These are phyloP conservation scores for Nyctereutes procyonoides DNA, from an alignment of 2,113 vertebrate species.

Conservation along the genomic window DNA sequence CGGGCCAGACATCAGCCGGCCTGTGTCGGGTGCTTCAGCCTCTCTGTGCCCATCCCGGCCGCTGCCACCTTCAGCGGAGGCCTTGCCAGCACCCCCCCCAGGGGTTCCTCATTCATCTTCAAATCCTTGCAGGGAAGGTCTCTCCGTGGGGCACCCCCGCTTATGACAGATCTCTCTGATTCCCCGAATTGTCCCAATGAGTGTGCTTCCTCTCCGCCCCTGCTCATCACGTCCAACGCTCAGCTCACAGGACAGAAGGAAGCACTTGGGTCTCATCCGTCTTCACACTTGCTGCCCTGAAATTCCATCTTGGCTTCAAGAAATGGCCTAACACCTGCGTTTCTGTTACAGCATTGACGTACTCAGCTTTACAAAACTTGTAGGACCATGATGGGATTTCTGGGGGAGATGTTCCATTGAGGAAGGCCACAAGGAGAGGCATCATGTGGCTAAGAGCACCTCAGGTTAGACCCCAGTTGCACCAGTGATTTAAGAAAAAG, in stretches of 20 bases:
- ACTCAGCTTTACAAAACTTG: neutral
- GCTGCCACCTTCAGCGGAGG: neutral
- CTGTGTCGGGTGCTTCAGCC: no score
- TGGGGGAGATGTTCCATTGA: neutral
- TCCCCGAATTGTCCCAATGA: neutral
- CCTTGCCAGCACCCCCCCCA: no score
- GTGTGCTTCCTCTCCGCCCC: neutral
- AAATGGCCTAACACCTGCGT: neutral
- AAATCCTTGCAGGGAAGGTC: neutral
- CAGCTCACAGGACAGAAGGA: neutral
- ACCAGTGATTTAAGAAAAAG: neutral
- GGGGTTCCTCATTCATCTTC: neutral
- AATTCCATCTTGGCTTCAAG: neutral
- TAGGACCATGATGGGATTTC: neutral
- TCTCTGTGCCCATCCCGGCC: neutral
- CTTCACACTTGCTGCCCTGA: neutral
- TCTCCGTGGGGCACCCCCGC: neutral
- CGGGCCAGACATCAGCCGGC: neutral
- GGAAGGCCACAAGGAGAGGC: neutral
- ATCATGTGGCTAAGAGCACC: neutral
- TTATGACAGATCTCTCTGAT: neutral
- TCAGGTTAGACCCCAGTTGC: neutral
- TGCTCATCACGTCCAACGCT: neutral
- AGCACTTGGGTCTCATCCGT: neutral
- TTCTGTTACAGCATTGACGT: neutral